phyloP scores from a whole-genome alignment of 2,888 invertebrate genomes.

The Uropetala carovei region DNA sequence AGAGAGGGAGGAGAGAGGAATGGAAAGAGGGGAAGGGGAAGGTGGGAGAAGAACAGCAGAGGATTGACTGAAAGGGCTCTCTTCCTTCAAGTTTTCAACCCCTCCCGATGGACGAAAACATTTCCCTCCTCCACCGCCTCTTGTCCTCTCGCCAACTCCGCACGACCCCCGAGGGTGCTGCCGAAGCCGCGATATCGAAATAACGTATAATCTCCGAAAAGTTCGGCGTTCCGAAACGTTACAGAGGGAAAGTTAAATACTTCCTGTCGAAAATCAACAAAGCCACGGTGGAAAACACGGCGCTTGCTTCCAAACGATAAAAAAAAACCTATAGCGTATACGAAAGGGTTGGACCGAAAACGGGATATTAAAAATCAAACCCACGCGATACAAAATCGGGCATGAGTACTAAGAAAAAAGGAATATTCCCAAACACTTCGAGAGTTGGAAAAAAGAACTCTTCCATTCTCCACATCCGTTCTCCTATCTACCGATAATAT shows the following conservation, averaged over 20 bases:
- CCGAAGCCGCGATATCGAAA: not conserved
- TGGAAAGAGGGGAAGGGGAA: not conserved
- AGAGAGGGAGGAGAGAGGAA: not conserved
- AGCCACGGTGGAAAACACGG: not conserved
- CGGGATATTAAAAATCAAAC: too few species aligned
- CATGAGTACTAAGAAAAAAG: too few species aligned
- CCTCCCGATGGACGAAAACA: not conserved
- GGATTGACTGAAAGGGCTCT: too few species aligned
- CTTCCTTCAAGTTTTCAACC: too few species aligned
- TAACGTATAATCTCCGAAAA: conserved; percentile 1
- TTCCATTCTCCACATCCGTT: too few species aligned
- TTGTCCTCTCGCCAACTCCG: not conserved
- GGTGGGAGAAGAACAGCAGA: not conserved
- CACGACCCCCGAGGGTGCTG: not conserved
- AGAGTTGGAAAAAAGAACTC: too few species aligned
- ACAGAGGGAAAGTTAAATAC: not conserved
- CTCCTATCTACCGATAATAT: too few species aligned
- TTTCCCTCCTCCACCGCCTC: not conserved
- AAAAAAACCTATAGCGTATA: not conserved
- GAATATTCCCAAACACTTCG: too few species aligned
- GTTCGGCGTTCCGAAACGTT: not conserved
- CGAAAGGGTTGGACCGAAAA: too few species aligned
- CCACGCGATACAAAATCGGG: too few species aligned
- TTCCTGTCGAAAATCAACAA: not conserved
- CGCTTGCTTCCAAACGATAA: not conserved